Percentiles rank a stretch among this genome's conserved stretches.
Conservation (phyloP, 2,888 invertebrate species). For the Rhimphoctona megacephalus region DNA sequence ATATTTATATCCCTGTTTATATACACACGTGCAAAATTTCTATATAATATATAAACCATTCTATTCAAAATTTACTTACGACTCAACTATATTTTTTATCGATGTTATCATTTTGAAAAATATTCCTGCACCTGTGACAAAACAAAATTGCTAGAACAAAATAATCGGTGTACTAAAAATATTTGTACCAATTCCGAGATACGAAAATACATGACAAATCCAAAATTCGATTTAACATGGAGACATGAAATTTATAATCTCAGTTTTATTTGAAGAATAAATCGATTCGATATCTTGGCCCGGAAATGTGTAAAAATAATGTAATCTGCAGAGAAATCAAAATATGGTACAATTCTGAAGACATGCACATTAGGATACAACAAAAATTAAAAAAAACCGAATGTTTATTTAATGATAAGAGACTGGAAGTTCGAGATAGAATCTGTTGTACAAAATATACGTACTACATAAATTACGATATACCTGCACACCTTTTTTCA, state of each 20-base stretch:
- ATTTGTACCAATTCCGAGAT: neutral
- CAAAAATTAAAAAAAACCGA: neutral
- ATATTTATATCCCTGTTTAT: conserved; percentile 29
- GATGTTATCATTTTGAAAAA: neutral
- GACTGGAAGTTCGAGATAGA: neutral
- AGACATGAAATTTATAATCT: neutral
- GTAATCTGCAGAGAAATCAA: neutral
- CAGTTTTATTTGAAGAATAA: neutral
- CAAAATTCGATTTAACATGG: neutral
- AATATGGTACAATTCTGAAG: neutral
- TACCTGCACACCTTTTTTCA: neutral
- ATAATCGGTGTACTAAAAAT: neutral
- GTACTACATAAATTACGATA: too few relatives aligned
- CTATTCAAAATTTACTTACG: neutral
- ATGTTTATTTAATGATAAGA: neutral
- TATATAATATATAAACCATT: conserved; percentile 3
- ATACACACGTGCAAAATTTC: neutral
- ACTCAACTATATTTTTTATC: neutral
- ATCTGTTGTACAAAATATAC: conserved; percentile 6
- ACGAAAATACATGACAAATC: neutral
- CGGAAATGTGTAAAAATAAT: neutral
- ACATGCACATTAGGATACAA: neutral
- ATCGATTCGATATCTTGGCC: neutral
- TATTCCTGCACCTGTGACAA: neutral
- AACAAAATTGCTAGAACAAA: neutral